phyloP scores from a whole-genome alignment of 2,888 invertebrate species.

The Meghimatium bilineatum region DNA sequence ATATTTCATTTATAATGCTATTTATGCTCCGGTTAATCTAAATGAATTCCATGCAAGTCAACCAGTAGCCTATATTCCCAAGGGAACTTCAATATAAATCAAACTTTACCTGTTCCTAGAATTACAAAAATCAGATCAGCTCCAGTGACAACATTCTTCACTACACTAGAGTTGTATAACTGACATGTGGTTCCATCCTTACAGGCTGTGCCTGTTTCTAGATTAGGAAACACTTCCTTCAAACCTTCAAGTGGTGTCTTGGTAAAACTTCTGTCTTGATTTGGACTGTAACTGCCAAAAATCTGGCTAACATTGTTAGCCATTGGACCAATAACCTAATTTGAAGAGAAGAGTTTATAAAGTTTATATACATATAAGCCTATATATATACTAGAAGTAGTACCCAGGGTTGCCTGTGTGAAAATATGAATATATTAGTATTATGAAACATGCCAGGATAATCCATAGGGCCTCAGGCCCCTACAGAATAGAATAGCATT shows the following conservation, averaged over 20 bases:
- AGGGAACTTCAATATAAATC: not conserved
- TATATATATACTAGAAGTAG: too few relatives aligned
- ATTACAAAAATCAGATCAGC: constrained; percentile 43
- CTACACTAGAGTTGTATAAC: constrained; percentile 55
- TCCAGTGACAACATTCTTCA: not conserved
- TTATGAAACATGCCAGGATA: too few relatives aligned
- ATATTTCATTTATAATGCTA: too few relatives aligned
- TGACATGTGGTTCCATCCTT: constrained; percentile 59
- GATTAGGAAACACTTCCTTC: constrained; percentile 45
- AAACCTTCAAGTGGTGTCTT: constrained; percentile 67
- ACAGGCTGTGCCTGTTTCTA: constrained; percentile 54
- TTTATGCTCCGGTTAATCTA: too few relatives aligned
- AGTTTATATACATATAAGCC: too few relatives aligned
- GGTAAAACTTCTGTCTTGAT: constrained; percentile 57
- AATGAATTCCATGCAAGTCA: too few relatives aligned
- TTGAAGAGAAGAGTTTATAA: too few relatives aligned
- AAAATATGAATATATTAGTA: too few relatives aligned
- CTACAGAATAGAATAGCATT: too few relatives aligned
- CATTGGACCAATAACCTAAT: constrained; percentile 71
- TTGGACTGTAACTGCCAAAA: constrained; percentile 71
- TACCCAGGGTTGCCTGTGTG: too few relatives aligned
- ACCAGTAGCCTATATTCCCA: not conserved
- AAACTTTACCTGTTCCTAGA: constrained; percentile 53
- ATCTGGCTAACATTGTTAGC: constrained; percentile 66
- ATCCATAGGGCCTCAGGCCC: too few relatives aligned